phyloP scores from a whole-genome alignment of 2,888 invertebrate genomes.

The Liopterus haemorrhoidalis region DNA sequence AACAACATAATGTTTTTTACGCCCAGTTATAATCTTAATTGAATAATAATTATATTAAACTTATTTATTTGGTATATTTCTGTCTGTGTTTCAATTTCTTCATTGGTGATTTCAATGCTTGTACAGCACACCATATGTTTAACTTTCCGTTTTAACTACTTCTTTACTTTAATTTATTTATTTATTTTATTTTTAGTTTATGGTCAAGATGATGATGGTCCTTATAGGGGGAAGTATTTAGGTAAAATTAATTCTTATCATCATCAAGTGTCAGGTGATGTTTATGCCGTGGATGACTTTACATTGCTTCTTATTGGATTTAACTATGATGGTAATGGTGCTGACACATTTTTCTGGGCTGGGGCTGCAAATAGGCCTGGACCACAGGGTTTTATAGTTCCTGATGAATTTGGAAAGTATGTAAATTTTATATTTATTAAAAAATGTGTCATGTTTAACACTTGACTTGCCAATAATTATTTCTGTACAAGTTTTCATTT shows the following conservation, averaged over 20 bases:
- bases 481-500: too few relatives aligned
- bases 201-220: slow-evolving; percentile 60
- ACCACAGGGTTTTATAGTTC: slow-evolving; percentile 86
- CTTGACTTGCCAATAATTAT: too few relatives aligned
- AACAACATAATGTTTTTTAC: neutral
- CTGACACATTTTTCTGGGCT: slow-evolving; percentile 90
- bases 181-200: slow-evolving; percentile 25
- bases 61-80: too few relatives aligned
- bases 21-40: neutral
- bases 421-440: slow-evolving; percentile 40
- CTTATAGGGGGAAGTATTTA: slow-evolving; percentile 72
- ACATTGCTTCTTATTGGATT: slow-evolving; percentile 75
- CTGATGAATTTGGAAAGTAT: slow-evolving; percentile 80
- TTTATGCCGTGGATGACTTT: slow-evolving; percentile 82
- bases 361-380: slow-evolving; percentile 83
- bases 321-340: slow-evolving; percentile 85
- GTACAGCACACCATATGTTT: too few relatives aligned
- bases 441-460: too few relatives aligned
- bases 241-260: slow-evolving; percentile 87
- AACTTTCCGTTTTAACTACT: neutral
- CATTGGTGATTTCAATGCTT: too few relatives aligned
- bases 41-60: slow-evolving; percentile 2
- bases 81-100: too few relatives aligned
- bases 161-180: slow-evolving; percentile 2
- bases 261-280: slow-evolving; percentile 84